Evolutionary conservation across 1,140 invertebrate species (phyloP).

Genomic region (Drosophila tropicalis): DNA sequence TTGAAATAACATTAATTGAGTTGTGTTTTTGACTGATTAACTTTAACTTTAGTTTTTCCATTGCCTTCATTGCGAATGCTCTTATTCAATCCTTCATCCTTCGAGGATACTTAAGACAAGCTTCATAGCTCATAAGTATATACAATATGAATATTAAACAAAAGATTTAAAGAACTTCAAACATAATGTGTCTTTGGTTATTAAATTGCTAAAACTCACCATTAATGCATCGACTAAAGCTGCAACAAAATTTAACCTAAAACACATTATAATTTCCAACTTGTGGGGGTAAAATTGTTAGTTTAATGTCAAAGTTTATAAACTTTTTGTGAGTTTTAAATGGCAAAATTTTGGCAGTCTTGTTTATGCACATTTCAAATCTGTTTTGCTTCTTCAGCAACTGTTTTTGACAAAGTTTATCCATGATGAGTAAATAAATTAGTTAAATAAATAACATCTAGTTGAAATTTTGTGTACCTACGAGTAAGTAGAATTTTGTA

Average conservation of each 20-base stretch:
- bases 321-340: not conserved
- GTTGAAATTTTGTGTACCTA: slow-evolving; percentile 10
- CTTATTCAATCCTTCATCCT: no score
- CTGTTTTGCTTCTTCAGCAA: slow-evolving; percentile 14
- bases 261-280: not conserved
- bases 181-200: not conserved
- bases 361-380: slow-evolving; percentile 3
- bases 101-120: no score
- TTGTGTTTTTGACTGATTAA: no score
- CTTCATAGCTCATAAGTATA: no score
- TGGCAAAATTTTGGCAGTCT: not conserved
- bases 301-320: slow-evolving; percentile 6
- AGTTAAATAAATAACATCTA: slow-evolving; percentile 50
- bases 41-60: no score
- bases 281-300: not conserved
- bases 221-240: not conserved
- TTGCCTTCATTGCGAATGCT: no score
- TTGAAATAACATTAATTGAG: no score
- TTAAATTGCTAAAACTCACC: not conserved
- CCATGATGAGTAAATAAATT: slow-evolving; percentile 60
- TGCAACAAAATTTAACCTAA: not conserved
- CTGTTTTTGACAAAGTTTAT: slow-evolving; percentile 40
- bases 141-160: no score
- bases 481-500: slow-evolving; percentile 27
- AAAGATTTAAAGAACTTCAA: no score